Percentiles rank a stretch among this genome's conserved stretches.
Conservation (phyloP, 2,113 vertebrate species). For the Oncorhynchus keta region DNA sequence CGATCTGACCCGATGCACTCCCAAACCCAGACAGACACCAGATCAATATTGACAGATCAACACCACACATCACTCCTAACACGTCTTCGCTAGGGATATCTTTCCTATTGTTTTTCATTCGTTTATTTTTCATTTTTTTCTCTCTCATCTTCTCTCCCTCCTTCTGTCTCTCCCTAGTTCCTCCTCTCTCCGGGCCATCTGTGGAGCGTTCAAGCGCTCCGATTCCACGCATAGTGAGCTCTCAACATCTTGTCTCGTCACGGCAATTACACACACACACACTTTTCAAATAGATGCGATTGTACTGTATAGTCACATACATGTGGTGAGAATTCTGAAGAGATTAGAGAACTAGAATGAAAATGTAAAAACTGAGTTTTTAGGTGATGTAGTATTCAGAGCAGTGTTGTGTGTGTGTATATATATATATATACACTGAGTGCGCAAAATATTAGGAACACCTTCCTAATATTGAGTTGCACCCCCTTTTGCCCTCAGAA, state of each 20-base stretch:
- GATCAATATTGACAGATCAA: not conserved
- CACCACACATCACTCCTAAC: constrained; percentile 2
- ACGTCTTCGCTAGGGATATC: constrained; percentile 26
- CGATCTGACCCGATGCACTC: not conserved
- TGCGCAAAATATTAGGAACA: too few species aligned
- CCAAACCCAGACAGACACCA: constrained; percentile 6
- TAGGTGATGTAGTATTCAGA: constrained; percentile 37
- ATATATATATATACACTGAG: too few species aligned
- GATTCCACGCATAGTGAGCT: constrained; percentile 68
- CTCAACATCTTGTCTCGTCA: constrained; percentile 81
- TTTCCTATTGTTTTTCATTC: constrained; percentile 30
- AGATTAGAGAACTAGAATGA: too few species aligned
- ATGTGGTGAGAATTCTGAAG: too few species aligned
- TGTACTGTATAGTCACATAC: too few species aligned
- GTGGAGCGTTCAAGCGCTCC: constrained; percentile 71
- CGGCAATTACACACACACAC: constrained; percentile 67
- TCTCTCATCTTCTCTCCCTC: constrained; percentile 44
- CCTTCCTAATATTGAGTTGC: constrained; percentile 14
- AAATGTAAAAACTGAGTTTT: constrained; percentile 27
- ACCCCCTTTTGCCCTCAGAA: too few species aligned
- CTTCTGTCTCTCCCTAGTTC: constrained; percentile 63
- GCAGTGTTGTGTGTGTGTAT: too few species aligned
- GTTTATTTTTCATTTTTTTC: constrained; percentile 35
- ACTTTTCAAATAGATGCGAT: too few species aligned
- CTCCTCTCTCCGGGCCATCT: constrained; percentile 69